phyloP scores from a whole-genome alignment of 2,113 vertebrate species.

The Neolamprologus devosi region DNA sequence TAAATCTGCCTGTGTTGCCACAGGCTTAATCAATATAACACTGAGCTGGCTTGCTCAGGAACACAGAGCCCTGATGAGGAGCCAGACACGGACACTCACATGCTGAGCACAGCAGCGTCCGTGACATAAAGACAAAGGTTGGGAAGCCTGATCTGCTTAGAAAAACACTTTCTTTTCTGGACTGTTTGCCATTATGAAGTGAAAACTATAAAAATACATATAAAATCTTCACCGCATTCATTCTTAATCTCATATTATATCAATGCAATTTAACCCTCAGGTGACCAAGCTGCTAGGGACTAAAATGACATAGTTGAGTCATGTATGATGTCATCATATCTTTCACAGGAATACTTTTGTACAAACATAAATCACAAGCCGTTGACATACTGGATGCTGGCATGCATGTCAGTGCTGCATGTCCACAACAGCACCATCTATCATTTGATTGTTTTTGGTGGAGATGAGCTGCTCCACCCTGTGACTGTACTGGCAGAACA shows the following conservation, averaged over 20 bases:
- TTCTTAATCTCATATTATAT: not conserved
- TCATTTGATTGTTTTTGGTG: not conserved
- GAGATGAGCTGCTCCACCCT: not conserved
- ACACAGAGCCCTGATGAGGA: slow-evolving; percentile 10
- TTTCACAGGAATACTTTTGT: not conserved
- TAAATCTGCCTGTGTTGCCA: slow-evolving; percentile 51
- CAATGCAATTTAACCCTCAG: not conserved
- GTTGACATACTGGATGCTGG: not conserved
- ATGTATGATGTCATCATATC: not conserved
- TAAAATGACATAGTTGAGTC: not conserved
- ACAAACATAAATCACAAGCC: not conserved
- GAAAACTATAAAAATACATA: not conserved
- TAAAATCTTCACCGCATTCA: not conserved
- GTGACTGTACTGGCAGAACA: not conserved
- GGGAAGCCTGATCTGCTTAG: not conserved
- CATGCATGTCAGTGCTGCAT: not conserved
- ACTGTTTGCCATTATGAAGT: not conserved
- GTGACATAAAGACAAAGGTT: not conserved
- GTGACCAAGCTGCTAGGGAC: not conserved
- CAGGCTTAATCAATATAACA: slow-evolving; percentile 69
- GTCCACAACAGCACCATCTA: not conserved
- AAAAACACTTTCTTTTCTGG: not conserved
- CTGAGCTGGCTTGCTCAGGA: slow-evolving; percentile 33
- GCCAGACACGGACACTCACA: not conserved
- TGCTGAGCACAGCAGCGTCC: not conserved